A percentile compares a stretch with the other conserved stretches of the same genome.
These are phyloP conservation scores for Meiosimyza decipiens DNA, from an alignment of 2,888 invertebrate species.

Conservation along the genomic window DNA sequence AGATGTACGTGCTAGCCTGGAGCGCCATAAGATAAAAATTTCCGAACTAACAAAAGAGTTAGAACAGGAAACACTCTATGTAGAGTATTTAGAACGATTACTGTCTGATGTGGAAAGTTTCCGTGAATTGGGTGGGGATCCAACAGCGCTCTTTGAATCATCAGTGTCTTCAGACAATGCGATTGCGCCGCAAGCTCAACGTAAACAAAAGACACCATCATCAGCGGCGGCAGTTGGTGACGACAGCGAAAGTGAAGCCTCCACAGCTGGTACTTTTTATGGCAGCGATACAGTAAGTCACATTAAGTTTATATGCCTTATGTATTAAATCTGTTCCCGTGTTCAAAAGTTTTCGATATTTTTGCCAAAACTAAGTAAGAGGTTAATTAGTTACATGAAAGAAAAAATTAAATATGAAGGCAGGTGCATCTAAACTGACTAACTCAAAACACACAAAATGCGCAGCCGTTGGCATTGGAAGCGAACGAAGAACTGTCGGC, in stretches of 20 bases:
- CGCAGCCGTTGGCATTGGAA: no score
- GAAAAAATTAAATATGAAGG: neutral
- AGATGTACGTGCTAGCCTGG: constrained; percentile 89
- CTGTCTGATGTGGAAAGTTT: constrained; percentile 87
- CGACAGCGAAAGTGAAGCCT: constrained; percentile 24
- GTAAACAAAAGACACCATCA: constrained; percentile 20
- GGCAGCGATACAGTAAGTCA: constrained; percentile 14
- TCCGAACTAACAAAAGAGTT: constrained; percentile 83
- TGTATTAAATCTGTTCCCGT: neutral
- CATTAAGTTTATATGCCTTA: neutral
- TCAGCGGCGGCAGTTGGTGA: constrained; percentile 19
- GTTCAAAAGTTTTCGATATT: constrained; percentile 24
- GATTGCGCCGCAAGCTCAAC: constrained; percentile 31
- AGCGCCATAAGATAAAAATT: constrained; percentile 90
- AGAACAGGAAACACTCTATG: constrained; percentile 90
- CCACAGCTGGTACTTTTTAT: constrained; percentile 25
- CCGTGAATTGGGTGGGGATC: constrained; percentile 70
- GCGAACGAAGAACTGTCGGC: no score
- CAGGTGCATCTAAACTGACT: no score
- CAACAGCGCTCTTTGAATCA: constrained; percentile 67
- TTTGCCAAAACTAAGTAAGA: constrained; percentile 37
- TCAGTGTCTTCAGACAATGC: constrained; percentile 53
- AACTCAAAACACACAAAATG: no score
- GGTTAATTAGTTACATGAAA: neutral
- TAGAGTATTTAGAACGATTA: constrained; percentile 87